Evolutionary conservation across 2,113 vertebrate genomes (phyloP).

Genomic region (Anoplopoma fimbria): DNA sequence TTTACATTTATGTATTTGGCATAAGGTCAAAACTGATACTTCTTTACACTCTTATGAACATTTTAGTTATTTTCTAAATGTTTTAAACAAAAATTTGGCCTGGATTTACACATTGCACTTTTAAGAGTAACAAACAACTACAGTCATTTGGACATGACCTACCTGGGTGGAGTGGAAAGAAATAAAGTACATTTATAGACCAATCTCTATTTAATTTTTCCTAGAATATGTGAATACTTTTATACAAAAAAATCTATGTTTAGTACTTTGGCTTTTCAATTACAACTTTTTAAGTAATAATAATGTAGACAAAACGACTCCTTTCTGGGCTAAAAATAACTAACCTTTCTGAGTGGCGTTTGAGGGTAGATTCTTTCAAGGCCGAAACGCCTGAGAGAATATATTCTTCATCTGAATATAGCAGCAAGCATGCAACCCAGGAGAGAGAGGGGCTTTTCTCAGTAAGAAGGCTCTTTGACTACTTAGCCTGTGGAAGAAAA

Average conservation of each 20-base stretch:
- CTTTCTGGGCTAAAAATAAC: neutral
- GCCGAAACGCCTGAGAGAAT: constrained; percentile 10
- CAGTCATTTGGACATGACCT: neutral
- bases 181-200: neutral
- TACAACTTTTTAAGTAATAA: neutral
- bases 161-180: neutral
- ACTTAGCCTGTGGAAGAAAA: constrained; percentile 28
- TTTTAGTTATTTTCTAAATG: neutral
- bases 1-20: too few relatives aligned
- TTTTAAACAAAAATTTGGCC: neutral
- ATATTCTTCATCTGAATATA: neutral
- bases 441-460: constrained; percentile 7
- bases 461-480: constrained; percentile 5
- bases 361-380: constrained; percentile 27
- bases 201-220: neutral
- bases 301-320: neutral
- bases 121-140: neutral
- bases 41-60: neutral
- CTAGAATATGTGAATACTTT: neutral
- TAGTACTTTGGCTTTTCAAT: neutral
- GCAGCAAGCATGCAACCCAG: neutral
- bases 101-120: neutral
- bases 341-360: neutral
- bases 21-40: neutral
- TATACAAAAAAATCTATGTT: neutral